phyloP scores from a whole-genome alignment of 2,113 vertebrate genomes.

The Grammomys surdaster region DNA sequence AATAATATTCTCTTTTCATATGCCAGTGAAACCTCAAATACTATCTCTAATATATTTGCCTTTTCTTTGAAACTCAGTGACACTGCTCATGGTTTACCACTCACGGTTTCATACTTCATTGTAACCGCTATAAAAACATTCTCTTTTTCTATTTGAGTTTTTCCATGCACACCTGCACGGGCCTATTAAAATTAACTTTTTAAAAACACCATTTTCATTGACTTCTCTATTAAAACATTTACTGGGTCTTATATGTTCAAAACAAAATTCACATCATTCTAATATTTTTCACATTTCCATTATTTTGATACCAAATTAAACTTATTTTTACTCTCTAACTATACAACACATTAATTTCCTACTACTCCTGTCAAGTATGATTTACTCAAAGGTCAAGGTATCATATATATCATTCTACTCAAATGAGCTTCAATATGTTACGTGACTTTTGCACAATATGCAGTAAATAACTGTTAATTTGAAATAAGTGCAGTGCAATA shows the following conservation, averaged over 20 bases:
- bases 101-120: background rate
- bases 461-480: slow-evolving; percentile 51
- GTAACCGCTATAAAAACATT: slow-evolving; percentile 6
- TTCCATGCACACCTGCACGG: background rate
- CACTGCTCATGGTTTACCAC: background rate
- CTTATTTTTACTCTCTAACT: slow-evolving; percentile 14
- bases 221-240: background rate
- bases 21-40: background rate
- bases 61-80: slow-evolving; percentile 18
- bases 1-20: background rate
- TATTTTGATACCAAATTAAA: slow-evolving; percentile 37
- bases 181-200: background rate
- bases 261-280: slow-evolving; percentile 22
- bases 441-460: slow-evolving; percentile 15
- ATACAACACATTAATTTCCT: background rate
- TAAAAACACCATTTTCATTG: slow-evolving; percentile 46
- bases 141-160: background rate
- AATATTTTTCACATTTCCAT: background rate
- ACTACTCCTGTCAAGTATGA: background rate
- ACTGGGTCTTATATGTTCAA: background rate
- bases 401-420: background rate
- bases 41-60: background rate
- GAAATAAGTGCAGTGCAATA: slow-evolving; percentile 17
- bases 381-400: background rate
- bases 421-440: background rate